Evolutionary conservation across 2,888 invertebrate genomes (phyloP).

Genomic region (Nephrotoma appendiculata): DNA sequence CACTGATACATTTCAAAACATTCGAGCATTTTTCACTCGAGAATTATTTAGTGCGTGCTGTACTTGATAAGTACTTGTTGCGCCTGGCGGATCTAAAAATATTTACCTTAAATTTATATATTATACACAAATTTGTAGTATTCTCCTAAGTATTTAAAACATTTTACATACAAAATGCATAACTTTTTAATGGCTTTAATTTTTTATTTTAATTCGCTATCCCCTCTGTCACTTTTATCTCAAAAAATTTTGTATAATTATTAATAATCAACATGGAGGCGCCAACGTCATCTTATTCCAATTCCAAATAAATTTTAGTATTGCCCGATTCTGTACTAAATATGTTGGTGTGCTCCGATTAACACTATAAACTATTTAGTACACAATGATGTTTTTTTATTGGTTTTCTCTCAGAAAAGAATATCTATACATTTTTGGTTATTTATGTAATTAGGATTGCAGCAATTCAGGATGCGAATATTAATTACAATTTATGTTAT

Average conservation of each 20-base stretch:
- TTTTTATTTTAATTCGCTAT: background rate
- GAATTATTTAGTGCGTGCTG: background rate
- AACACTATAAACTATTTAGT: background rate
- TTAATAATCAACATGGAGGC: background rate
- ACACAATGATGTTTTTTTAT: background rate
- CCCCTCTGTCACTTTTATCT: background rate
- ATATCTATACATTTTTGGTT: background rate
- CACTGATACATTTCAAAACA: background rate
- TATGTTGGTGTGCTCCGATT: background rate
- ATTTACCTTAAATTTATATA: background rate
- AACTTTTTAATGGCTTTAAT: background rate
- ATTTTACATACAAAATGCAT: background rate
- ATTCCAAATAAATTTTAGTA: background rate
- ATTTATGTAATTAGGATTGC: background rate
- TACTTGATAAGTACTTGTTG: background rate
- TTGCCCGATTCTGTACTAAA: background rate
- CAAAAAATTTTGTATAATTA: background rate
- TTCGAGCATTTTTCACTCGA: background rate
- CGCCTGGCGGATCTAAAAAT: conserved; percentile 5
- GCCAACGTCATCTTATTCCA: background rate
- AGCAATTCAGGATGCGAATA: background rate
- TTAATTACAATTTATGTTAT: background rate
- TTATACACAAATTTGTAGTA: background rate
- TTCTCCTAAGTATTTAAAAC: background rate
- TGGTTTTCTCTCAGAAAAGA: background rate